Evolutionary conservation across 2,888 invertebrate species (phyloP).

Genomic region (Steinernema scapterisci): DNA sequence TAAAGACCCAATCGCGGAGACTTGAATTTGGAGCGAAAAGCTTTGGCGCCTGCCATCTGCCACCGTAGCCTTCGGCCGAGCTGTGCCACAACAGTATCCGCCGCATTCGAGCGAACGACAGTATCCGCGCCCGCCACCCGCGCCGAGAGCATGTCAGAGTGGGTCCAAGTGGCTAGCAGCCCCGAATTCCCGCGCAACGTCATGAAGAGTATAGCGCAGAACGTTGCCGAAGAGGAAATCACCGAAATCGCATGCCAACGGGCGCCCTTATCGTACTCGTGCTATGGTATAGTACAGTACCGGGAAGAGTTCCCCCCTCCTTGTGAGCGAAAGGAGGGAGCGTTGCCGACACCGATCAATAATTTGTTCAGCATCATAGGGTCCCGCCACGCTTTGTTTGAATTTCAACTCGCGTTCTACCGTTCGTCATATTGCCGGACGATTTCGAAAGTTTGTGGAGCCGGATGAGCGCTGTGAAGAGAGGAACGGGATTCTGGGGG

Average conservation of each 20-base stretch:
- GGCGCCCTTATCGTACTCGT: constrained; percentile 1
- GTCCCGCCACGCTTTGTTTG: constrained; percentile 1
- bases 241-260: background rate
- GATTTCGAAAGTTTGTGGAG: background rate
- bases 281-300: constrained; percentile 16
- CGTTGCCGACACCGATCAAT: too few relatives aligned
- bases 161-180: background rate
- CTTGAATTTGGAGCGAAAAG: background rate
- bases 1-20: background rate
- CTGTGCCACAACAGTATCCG: constrained; percentile 13
- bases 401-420: constrained; percentile 2
- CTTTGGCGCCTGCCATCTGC: too few relatives aligned
- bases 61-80: background rate
- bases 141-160: background rate
- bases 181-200: constrained; percentile 2
- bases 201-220: background rate
- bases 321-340: too few relatives aligned
- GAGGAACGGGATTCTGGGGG: background rate
- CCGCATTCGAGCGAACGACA: constrained; percentile 1
- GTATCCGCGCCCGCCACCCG: constrained; percentile 5
- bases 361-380: background rate
- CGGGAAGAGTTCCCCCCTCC: background rate
- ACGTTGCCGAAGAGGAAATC: background rate
- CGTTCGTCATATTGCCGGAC: background rate
- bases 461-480: background rate